phyloP scores from a whole-genome alignment of 2,797 vertebrate genomes.

The Sciaenops ocellatus region DNA sequence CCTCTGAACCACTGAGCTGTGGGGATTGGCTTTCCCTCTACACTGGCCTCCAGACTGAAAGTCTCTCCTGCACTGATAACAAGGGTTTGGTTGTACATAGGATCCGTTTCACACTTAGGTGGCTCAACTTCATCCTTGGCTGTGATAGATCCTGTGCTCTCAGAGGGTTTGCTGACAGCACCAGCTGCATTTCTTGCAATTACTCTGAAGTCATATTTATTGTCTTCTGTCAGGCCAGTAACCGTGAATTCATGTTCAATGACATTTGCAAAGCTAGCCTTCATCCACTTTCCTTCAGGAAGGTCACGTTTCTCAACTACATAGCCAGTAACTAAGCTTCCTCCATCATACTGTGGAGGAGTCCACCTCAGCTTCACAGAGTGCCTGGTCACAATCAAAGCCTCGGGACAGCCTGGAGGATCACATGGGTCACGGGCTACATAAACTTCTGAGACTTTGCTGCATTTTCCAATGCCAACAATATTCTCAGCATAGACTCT shows the following conservation, averaged over 20 bases:
- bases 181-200: conserved; percentile 98
- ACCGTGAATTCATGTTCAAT: conserved; percentile 95
- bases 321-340: conserved; percentile 96
- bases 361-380: conserved; percentile 95
- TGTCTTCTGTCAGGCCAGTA: conserved; percentile 93
- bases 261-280: conserved; percentile 96
- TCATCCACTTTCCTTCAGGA: conserved; percentile 99
- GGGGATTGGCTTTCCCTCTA: conserved; percentile 95
- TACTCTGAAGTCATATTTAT: conserved; percentile 97
- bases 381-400: conserved; percentile 94
- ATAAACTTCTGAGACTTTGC: conserved; percentile 96
- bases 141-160: conserved; percentile 95
- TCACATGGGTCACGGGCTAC: conserved; percentile 97
- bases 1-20: conserved; percentile 96
- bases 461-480: conserved; percentile 95
- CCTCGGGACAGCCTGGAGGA: conserved; percentile 93
- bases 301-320: conserved; percentile 97
- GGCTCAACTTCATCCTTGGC: conserved; percentile 97
- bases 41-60: conserved; percentile 94
- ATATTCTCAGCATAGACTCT: conserved; percentile 98
- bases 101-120: conserved; percentile 94
- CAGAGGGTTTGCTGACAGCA: conserved; percentile 94
- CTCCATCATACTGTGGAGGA: conserved; percentile 94
- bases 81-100: conserved; percentile 94
- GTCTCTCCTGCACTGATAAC: conserved; percentile 95